Percentiles rank a stretch among this genome's conserved stretches.
phyloP scores from a whole-genome alignment of 1,140 invertebrate species.

The Heliothis virescens region DNA sequence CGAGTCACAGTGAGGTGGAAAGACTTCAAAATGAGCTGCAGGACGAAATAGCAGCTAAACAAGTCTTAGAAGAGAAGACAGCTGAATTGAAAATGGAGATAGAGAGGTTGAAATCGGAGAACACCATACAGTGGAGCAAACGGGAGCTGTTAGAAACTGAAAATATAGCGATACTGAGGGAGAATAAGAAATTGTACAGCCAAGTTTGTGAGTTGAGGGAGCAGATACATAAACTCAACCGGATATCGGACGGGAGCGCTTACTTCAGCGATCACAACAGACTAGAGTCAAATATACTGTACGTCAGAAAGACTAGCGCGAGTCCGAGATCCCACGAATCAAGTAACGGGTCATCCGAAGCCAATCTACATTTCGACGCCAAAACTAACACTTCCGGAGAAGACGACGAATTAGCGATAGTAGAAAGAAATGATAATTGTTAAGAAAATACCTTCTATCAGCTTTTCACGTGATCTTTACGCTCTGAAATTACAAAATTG shows the following conservation, averaged over 20 bases:
- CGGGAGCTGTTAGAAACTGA: conserved; percentile 96
- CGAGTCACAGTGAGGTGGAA: conserved; percentile 82
- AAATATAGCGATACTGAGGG: conserved; percentile 94
- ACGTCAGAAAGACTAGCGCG: conserved; percentile 75
- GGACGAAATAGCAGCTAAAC: conserved; percentile 81
- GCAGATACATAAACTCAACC: conserved; percentile 81
- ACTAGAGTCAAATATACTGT: conserved; percentile 77
- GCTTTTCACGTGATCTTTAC: conserved; percentile 12
- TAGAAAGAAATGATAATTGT: conserved; percentile 72
- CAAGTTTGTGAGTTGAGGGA: conserved; percentile 94
- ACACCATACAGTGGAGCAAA: conserved; percentile 97
- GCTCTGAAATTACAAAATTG: neutral
- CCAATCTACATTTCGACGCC: conserved; percentile 72
- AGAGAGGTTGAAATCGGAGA: conserved; percentile 95
- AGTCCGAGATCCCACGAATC: conserved; percentile 81
- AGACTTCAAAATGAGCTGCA: conserved; percentile 81
- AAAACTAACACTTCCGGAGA: conserved; percentile 81
- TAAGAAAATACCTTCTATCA: conserved; percentile 51
- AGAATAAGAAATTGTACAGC: conserved; percentile 94
- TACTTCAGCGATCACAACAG: conserved; percentile 71
- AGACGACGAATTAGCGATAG: conserved; percentile 80
- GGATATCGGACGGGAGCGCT: conserved; percentile 79
- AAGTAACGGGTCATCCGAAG: conserved; percentile 79
- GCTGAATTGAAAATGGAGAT: conserved; percentile 94
- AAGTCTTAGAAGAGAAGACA: conserved; percentile 86